Percentiles rank a stretch among this genome's conserved stretches.
Evolutionary conservation across 2,113 vertebrate species (phyloP).

Genomic region (Urocitellus parryii): DNA sequence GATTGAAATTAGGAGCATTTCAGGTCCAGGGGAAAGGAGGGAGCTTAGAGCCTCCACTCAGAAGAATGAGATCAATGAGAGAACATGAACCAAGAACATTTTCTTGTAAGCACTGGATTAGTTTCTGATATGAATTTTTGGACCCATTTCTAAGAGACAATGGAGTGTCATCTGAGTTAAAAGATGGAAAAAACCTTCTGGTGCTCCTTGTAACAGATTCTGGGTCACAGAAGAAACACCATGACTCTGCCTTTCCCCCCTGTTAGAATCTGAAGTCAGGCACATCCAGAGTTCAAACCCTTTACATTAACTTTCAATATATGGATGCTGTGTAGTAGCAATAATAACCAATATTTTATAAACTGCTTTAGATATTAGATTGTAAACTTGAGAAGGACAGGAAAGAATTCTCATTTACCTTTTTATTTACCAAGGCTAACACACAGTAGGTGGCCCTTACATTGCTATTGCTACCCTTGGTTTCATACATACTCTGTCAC

Average conservation of each 20-base stretch:
- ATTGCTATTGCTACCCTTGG: background rate
- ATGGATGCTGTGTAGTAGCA: background rate
- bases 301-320: background rate
- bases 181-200: background rate
- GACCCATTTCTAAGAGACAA: background rate
- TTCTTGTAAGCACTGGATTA: background rate
- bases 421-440: background rate
- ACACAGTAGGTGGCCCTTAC: background rate
- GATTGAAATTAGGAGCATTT: background rate
- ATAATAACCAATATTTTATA: background rate
- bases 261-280: background rate
- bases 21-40: background rate
- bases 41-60: background rate
- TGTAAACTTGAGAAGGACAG: background rate
- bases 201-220: background rate
- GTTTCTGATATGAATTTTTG: background rate
- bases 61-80: background rate
- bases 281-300: background rate
- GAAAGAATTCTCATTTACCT: background rate
- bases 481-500: background rate
- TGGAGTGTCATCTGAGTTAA: background rate
- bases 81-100: too few species aligned
- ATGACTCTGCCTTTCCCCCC: background rate
- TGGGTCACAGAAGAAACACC: background rate
- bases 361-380: background rate